Evolutionary conservation across 2,888 invertebrate genomes (phyloP).

Genomic region (Amiota mariae): DNA sequence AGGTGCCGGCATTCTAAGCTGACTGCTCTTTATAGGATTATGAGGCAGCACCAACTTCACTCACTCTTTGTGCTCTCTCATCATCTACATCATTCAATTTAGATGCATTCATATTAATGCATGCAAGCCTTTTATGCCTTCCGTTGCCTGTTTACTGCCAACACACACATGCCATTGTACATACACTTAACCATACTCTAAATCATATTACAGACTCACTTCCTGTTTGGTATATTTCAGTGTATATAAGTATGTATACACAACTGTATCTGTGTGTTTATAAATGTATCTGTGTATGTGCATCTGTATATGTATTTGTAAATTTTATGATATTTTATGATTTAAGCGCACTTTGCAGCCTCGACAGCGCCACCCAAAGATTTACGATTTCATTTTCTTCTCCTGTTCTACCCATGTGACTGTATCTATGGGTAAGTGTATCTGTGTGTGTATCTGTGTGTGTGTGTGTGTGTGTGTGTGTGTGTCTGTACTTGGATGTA

Average conservation of each 20-base stretch:
- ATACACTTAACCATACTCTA: background rate
- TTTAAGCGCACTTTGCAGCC: conserved; percentile 2
- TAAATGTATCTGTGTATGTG: background rate
- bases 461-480: background rate
- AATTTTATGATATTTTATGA: conserved; percentile 3
- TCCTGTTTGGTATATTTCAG: background rate
- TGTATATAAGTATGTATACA: no score
- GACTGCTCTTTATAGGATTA: background rate
- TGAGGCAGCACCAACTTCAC: background rate
- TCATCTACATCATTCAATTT: background rate
- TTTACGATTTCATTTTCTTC: background rate
- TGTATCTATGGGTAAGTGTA: no score
- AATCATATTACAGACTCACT: no score
- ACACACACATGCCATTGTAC: background rate
- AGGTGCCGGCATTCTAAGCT: background rate
- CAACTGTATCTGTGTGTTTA: background rate
- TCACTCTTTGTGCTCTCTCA: no score
- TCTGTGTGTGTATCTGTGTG: background rate
- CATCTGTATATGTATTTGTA: background rate
- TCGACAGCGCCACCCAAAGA: background rate
- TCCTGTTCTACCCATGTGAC: no score
- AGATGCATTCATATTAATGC: background rate
- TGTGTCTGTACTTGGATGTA: background rate
- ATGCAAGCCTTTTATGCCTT: no score
- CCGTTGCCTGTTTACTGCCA: no score